Percentiles rank a stretch among this genome's conserved stretches.
These are phyloP conservation scores for Furnarius figulus DNA, from an alignment of 2,113 vertebrate genomes.

Conservation along the genomic window DNA sequence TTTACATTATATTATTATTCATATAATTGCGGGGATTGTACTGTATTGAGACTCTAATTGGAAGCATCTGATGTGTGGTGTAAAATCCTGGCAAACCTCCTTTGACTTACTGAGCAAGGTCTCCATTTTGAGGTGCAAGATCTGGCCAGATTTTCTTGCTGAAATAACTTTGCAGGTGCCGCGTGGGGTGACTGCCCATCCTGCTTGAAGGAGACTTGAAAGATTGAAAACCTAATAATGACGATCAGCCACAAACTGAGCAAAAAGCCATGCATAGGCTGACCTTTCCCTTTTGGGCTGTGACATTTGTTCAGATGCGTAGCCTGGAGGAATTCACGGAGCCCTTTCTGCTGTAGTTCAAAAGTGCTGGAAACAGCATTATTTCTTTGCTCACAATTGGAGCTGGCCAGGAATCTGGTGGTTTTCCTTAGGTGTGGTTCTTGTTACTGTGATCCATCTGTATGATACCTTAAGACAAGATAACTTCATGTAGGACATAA, in stretches of 20 bases:
- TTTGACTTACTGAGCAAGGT: background rate
- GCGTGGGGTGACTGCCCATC: background rate
- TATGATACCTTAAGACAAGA: constrained; percentile 36
- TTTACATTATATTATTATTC: background rate
- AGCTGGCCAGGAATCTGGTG: background rate
- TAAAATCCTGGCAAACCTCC: background rate
- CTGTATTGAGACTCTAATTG: background rate
- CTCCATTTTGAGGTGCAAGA: background rate
- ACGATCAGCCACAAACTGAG: background rate
- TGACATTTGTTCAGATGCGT: background rate
- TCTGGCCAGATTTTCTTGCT: background rate
- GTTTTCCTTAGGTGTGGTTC: background rate
- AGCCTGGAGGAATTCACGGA: background rate
- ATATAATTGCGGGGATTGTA: background rate
- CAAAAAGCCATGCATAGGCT: background rate
- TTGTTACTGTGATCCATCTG: background rate
- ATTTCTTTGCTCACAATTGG: background rate
- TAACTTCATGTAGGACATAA: constrained; percentile 13
- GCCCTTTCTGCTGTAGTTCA: background rate
- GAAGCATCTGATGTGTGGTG: background rate
- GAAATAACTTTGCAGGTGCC: background rate
- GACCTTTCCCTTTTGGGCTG: background rate
- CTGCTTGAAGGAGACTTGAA: background rate
- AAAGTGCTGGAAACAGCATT: background rate
- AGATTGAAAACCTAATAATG: background rate